Percentiles rank a stretch among this genome's conserved stretches.
These are phyloP conservation scores for Atherinomorus stipes DNA, from an alignment of 2,113 vertebrate genomes.

Conservation along the genomic window DNA sequence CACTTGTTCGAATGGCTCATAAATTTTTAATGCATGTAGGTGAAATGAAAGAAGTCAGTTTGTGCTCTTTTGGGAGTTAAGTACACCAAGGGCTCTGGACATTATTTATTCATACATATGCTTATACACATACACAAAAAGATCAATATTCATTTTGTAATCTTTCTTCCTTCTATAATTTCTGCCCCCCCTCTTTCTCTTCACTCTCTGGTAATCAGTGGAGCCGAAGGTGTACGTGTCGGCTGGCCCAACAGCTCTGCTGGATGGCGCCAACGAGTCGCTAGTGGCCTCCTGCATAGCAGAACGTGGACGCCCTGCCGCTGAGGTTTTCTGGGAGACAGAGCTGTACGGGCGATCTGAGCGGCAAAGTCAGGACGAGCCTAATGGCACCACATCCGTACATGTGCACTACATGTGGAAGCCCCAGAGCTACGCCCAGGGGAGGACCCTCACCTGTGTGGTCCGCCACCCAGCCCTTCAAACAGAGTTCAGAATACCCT, in stretches of 20 bases:
- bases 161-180: constrained; percentile 41
- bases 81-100: constrained; percentile 47
- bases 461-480: constrained; percentile 93
- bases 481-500: constrained; percentile 88
- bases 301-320: constrained; percentile 92
- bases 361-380: constrained; percentile 80
- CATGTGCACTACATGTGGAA: constrained; percentile 87
- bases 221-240: constrained; percentile 94
- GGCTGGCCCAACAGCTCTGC: constrained; percentile 86
- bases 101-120: constrained; percentile 79
- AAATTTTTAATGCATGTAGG: constrained; percentile 70
- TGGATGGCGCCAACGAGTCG: constrained; percentile 89
- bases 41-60: constrained; percentile 65
- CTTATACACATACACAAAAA: constrained; percentile 36
- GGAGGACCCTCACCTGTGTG: constrained; percentile 90
- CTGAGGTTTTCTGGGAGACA: constrained; percentile 91
- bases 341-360: constrained; percentile 87
- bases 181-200: background rate
- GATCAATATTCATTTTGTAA: constrained; percentile 68
- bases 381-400: constrained; percentile 89
- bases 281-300: constrained; percentile 93
- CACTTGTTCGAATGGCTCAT: constrained; percentile 54
- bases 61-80: constrained; percentile 58
- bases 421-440: constrained; percentile 89
- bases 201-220: constrained; percentile 77